A percentile compares a stretch with the other conserved stretches of the same genome.
phyloP scores from a whole-genome alignment of 1,140 invertebrate genomes.

The Drosophila melanogaster region DNA sequence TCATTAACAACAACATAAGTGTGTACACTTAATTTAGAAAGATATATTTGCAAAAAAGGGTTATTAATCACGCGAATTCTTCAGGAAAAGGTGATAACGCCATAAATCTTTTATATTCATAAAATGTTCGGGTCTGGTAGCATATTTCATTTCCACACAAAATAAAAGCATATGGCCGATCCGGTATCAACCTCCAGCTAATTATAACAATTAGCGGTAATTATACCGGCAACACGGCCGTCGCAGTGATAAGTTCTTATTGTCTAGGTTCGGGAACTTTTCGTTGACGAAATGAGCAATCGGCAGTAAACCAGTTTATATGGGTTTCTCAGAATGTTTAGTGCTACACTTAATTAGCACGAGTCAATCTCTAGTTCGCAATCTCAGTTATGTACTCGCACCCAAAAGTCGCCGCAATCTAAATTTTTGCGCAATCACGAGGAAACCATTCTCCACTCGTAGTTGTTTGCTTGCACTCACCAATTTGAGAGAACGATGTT shows the following conservation, averaged over 20 bases:
- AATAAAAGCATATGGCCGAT: conserved; percentile 10
- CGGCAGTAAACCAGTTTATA: conserved; percentile 31
- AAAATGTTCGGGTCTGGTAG: too few relatives aligned
- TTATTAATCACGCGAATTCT: too few relatives aligned
- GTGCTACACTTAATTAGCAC: conserved; percentile 38
- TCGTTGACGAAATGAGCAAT: conserved; percentile 6
- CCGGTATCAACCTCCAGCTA: conserved; percentile 26
- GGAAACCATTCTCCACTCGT: conserved; percentile 18
- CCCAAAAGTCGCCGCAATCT: conserved; percentile 6
- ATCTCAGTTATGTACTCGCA: conserved; percentile 39
- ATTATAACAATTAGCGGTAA: conserved; percentile 38
- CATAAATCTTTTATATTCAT: too few relatives aligned
- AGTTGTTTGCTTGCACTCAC: conserved; percentile 30
- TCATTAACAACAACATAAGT: background rate
- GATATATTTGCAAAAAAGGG: too few relatives aligned
- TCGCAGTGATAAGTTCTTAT: conserved; percentile 42
- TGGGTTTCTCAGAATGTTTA: conserved; percentile 32
- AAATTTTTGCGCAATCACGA: conserved; percentile 14
- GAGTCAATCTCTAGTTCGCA: conserved; percentile 17
- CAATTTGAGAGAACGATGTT: background rate
- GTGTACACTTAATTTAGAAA: too few relatives aligned
- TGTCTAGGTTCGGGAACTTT: conserved; percentile 43
- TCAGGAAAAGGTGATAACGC: too few relatives aligned
- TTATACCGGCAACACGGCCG: conserved; percentile 1
- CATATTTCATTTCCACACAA: background rate